phyloP scores from a whole-genome alignment of 2,888 invertebrate species.

The Leptinotarsa tumamoca region DNA sequence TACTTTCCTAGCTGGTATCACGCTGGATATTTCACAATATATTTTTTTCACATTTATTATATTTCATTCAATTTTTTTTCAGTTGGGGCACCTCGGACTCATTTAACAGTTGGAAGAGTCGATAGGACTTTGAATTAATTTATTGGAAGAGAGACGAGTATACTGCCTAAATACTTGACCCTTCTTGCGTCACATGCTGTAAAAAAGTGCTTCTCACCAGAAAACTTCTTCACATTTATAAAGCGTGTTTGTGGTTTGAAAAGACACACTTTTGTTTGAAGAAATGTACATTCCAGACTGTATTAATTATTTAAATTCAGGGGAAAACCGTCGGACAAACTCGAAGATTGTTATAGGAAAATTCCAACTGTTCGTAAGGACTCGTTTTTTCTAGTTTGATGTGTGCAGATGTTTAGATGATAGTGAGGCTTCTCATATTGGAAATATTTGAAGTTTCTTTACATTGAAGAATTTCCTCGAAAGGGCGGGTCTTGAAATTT shows the following conservation, averaged over 20 bases:
- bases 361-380: background rate
- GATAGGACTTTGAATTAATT: background rate
- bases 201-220: background rate
- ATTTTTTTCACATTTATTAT: background rate
- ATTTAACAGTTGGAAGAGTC: constrained; percentile 26
- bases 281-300: background rate
- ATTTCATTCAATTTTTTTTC: constrained; percentile 6
- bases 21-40: too few species aligned
- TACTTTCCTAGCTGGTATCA: too few species aligned
- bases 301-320: background rate
- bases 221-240: background rate
- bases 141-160: background rate
- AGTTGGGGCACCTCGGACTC: constrained; percentile 23
- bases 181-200: background rate
- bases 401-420: background rate
- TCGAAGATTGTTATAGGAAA: background rate
- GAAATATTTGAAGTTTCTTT: background rate
- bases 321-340: background rate
- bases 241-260: background rate
- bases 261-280: background rate
- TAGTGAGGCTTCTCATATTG: background rate
- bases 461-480: background rate
- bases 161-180: constrained; percentile 11
- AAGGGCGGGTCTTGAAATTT: background rate
- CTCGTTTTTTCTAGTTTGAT: background rate